phyloP scores from a whole-genome alignment of 2,888 invertebrate genomes.

The Muscina levida region DNA sequence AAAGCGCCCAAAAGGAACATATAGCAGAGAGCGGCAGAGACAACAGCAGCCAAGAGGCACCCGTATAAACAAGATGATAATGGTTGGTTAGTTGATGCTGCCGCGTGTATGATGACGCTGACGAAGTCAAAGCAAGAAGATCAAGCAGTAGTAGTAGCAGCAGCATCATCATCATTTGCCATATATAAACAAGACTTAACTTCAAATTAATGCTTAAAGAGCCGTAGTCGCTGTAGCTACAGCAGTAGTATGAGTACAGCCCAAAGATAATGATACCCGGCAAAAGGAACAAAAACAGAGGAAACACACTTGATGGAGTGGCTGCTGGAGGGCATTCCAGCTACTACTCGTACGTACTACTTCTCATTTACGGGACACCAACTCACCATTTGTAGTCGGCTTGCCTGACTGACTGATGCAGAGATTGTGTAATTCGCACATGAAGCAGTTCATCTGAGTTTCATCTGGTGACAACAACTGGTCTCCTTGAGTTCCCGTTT shows the following conservation, averaged over 20 bases:
- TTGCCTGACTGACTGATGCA: too few relatives aligned
- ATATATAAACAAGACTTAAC: constrained; percentile 40
- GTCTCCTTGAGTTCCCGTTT: background rate
- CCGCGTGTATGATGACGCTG: background rate
- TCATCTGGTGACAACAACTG: constrained; percentile 28
- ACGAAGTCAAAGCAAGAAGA: background rate
- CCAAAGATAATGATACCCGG: constrained; percentile 25
- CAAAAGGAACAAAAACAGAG: background rate
- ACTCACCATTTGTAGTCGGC: background rate
- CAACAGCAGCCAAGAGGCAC: constrained; percentile 32
- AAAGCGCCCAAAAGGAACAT: constrained; percentile 13
- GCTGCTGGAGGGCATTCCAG: constrained; percentile 48
- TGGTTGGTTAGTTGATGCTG: too few relatives aligned
- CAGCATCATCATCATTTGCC: constrained; percentile 14
- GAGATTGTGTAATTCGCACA: background rate
- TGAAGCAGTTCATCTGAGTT: constrained; percentile 10
- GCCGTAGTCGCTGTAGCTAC: background rate
- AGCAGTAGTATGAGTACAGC: too few relatives aligned
- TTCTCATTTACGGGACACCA: constrained; percentile 18
- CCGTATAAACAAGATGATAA: constrained; percentile 29
- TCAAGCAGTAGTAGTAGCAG: background rate
- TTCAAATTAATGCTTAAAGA: constrained; percentile 50
- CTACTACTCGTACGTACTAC: background rate
- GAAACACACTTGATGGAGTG: constrained; percentile 33
- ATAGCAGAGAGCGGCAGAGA: background rate